Base-by-base conservation (phyloP, 2,797 vertebrate genomes). In the Gadopsis bispinosus region DNA sequence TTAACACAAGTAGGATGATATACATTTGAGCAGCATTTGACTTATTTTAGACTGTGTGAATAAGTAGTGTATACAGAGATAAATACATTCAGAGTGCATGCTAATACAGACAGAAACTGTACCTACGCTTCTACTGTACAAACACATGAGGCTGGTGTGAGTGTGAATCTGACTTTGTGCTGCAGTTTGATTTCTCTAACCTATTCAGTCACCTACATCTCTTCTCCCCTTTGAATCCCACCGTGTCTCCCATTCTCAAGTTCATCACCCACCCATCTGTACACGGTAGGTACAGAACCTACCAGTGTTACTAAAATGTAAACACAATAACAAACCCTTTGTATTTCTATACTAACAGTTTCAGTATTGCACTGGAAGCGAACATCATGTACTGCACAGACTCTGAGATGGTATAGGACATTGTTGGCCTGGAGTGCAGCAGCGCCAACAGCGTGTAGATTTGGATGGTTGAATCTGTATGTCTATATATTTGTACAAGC, bases 151-250 rank as follows among this genome's bases (percentile, higher is more conserved):
- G 22, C 16, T 61, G n/a, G 37, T 47, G 33, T 47, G 29, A 69
- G 35, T 65, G 66, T 48, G 50, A 7, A 33, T 63, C 35, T 35
- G 62, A 77, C 59, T 73, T 83, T 81, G 19, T 78, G 76, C 61
- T 70, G 73, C 73, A 35, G 65, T 88, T 77, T 81, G 53, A 54
- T 47, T 79, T 73, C 70, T 73, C 60, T 79, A 4, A 5, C 65
- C 69, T 69, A 85, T 73, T 58, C 51, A 60, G 58, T 63, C 22
- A 1, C 20, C 65, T 75, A 54, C 33, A 54, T 76, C 54, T 63
- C 39, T n/a, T 62, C 31, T 64, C 29, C 50, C n/a, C 39, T 62
- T 75, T 43, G 41, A 60, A 68, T 87, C 60, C 37, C 19, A 47
- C 63, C 50, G 35, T 37, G 14, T 45, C 67, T 69, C 43, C n/a